Percentiles rank a stretch among this genome's conserved stretches.
These are phyloP conservation scores for Hylia prasina DNA, from an alignment of 2,113 vertebrate genomes.

Conservation along the genomic window DNA sequence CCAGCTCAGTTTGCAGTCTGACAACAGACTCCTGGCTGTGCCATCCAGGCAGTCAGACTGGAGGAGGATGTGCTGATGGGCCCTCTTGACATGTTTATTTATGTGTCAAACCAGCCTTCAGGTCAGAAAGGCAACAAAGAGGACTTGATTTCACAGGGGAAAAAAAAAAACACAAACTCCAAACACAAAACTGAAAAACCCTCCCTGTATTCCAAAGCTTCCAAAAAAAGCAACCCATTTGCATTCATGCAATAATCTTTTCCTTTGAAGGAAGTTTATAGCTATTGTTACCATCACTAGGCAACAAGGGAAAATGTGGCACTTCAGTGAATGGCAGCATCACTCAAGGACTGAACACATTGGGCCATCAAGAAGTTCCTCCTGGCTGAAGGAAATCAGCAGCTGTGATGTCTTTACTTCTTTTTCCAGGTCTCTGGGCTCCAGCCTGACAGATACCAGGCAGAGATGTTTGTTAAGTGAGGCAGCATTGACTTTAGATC, in stretches of 20 bases:
- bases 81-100: neutral
- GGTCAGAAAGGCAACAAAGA: neutral
- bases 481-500: neutral
- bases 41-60: neutral
- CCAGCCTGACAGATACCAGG: neutral
- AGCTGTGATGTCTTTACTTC: neutral
- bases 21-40: neutral
- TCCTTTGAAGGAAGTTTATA: neutral
- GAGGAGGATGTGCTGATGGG: neutral
- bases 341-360: neutral
- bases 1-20: neutral
- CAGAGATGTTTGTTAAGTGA: neutral
- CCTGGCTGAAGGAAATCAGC: neutral
- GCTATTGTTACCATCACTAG: neutral
- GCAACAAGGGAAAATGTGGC: neutral
- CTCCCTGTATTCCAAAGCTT: neutral
- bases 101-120: fast-evolving
- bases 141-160: neutral
- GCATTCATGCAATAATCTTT: neutral
- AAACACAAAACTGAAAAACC: neutral
- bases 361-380: neutral
- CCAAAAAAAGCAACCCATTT: neutral
- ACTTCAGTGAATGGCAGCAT: neutral
- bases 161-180: neutral
- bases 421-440: neutral